phyloP scores from a whole-genome alignment of 2,888 invertebrate species.

The Acrocyrtus sp. region DNA sequence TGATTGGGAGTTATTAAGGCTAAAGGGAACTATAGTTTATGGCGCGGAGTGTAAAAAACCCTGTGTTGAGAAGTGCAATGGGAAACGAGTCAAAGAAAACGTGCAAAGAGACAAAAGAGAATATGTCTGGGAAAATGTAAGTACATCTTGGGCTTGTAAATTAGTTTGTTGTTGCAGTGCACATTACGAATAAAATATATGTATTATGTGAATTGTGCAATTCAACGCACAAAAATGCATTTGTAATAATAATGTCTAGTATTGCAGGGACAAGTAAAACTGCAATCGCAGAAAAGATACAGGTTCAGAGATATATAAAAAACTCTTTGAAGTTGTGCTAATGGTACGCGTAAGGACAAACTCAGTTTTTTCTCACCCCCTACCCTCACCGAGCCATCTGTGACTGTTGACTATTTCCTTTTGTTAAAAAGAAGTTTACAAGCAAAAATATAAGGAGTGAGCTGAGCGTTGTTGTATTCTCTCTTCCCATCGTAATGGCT shows the following conservation, averaged over 20 bases:
- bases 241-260: background rate
- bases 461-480: too few species aligned
- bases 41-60: too few species aligned
- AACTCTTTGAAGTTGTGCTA: too few species aligned
- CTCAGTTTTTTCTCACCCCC: conserved; percentile 21
- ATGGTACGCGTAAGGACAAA: too few species aligned
- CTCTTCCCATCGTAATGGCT: too few species aligned
- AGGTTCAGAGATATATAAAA: too few species aligned
- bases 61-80: background rate
- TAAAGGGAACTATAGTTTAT: too few species aligned
- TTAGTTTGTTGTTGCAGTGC: background rate
- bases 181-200: background rate
- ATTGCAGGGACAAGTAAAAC: too few species aligned
- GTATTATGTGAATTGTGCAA: too few species aligned
- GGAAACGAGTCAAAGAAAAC: background rate
- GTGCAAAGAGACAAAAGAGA: background rate
- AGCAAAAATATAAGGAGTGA: too few species aligned
- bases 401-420: conserved; percentile 30
- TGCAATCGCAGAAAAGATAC: too few species aligned
- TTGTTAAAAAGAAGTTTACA: conserved; percentile 3
- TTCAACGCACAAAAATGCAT: background rate
- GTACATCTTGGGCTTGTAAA: background rate
- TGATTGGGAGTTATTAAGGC: too few species aligned
- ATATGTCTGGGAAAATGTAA: background rate
- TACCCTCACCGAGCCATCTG: conserved; percentile 37